Conservation (phyloP, 2,113 vertebrate species). For the Pterocles burchelli region DNA sequence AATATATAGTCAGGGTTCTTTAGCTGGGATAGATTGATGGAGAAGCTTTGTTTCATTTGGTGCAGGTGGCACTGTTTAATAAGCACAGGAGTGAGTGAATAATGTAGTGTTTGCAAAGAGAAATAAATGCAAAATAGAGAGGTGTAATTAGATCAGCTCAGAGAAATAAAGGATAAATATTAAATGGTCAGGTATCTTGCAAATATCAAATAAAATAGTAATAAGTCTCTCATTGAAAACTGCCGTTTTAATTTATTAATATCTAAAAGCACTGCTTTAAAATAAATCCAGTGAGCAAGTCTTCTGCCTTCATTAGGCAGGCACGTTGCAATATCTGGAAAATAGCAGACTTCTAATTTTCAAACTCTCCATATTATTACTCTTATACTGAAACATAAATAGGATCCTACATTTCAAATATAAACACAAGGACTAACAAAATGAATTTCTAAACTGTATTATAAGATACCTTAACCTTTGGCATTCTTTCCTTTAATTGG, state of each 20-base stretch:
- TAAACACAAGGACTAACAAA: not conserved
- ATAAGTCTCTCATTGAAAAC: slow-evolving; percentile 51
- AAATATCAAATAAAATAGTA: slow-evolving; percentile 67
- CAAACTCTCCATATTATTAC: not conserved
- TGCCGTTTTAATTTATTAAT: slow-evolving; percentile 51
- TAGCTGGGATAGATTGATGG: slow-evolving; percentile 74
- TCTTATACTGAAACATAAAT: not conserved
- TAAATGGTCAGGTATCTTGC: slow-evolving; percentile 71
- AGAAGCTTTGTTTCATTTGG: slow-evolving; percentile 80
- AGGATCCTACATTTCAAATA: not conserved
- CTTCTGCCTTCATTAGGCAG: slow-evolving; percentile 45
- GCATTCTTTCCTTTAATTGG: slow-evolving; percentile 36
- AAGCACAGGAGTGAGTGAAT: slow-evolving; percentile 81
- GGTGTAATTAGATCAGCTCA: slow-evolving; percentile 77
- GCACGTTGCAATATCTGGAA: slow-evolving; percentile 46
- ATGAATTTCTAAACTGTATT: not conserved
- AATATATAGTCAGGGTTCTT: slow-evolving; percentile 76
- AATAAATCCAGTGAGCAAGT: slow-evolving; percentile 40
- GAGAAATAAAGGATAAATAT: slow-evolving; percentile 75
- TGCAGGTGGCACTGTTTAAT: slow-evolving; percentile 85
- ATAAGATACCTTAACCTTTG: slow-evolving; percentile 37
- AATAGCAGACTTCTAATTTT: slow-evolving; percentile 29
- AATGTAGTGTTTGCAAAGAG: slow-evolving; percentile 81
- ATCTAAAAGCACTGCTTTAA: slow-evolving; percentile 47
- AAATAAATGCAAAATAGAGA: slow-evolving; percentile 82